A percentile compares a stretch with the other conserved stretches of the same genome.
These are phyloP conservation scores for Dusona sp. DNA, from an alignment of 2,888 invertebrate genomes.

Conservation along the genomic window DNA sequence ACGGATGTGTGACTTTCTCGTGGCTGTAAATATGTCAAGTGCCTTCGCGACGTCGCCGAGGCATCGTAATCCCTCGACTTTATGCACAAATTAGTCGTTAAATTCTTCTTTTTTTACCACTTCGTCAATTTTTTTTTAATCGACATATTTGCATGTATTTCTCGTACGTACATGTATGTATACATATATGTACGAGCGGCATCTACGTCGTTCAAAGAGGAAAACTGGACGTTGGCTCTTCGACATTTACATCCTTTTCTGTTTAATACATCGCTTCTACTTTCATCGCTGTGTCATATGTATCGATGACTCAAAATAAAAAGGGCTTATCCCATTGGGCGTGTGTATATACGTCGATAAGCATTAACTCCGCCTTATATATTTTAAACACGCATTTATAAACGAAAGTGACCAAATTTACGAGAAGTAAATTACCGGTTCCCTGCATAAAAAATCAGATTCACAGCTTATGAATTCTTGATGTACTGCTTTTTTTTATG, in stretches of 20 bases:
- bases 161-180: not conserved
- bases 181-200: not conserved
- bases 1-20: slow-evolving; percentile 75
- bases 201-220: slow-evolving; percentile 6
- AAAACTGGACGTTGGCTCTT: slow-evolving; percentile 26
- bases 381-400: not conserved
- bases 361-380: not conserved
- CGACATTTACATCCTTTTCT: slow-evolving; percentile 25
- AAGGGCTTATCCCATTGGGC: not conserved
- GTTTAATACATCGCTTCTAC: slow-evolving; percentile 17
- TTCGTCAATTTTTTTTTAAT: slow-evolving; percentile 35
- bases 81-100: slow-evolving; percentile 68
- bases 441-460: not conserved
- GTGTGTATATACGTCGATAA: not conserved
- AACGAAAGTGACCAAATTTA: slow-evolving; percentile 18
- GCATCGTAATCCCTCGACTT: slow-evolving; percentile 59
- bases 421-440: not conserved
- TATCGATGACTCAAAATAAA: slow-evolving; percentile 8
- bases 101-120: slow-evolving; percentile 44
- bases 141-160: slow-evolving; percentile 50
- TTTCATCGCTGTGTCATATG: slow-evolving; percentile 32
- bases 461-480: not conserved
- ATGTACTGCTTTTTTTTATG: not conserved
- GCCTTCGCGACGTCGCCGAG: slow-evolving; percentile 53
- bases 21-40: slow-evolving; percentile 72